These are phyloP conservation scores for Agrochola macilenta DNA, from an alignment of 2,888 invertebrate genomes.

Conservation along the genomic window DNA sequence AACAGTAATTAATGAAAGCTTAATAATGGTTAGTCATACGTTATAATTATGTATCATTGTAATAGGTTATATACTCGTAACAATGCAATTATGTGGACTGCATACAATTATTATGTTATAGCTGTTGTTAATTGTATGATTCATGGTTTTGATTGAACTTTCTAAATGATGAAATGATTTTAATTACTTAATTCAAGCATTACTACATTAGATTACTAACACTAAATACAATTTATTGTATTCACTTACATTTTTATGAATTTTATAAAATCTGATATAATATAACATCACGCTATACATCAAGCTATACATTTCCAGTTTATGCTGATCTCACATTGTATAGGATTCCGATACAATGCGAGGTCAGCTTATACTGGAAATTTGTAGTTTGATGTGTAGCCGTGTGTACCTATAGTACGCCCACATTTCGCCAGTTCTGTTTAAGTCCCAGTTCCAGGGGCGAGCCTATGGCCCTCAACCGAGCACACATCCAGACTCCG, in stretches of 20 bases:
- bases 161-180: neutral
- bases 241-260: neutral
- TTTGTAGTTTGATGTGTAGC: too few species aligned
- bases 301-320: too few species aligned
- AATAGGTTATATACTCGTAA: neutral
- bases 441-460: too few species aligned
- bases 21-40: neutral
- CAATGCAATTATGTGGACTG: neutral
- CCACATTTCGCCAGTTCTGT: too few species aligned
- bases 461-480: too few species aligned
- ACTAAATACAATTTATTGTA: neutral
- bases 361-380: too few species aligned
- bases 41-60: neutral
- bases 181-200: neutral
- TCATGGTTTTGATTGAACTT: conserved; percentile 3
- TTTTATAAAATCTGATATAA: neutral
- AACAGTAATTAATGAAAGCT: conserved; percentile 4
- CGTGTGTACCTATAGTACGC: too few species aligned
- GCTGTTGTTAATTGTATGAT: neutral
- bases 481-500: too few species aligned
- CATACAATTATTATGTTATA: neutral
- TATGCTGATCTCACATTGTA: too few species aligned
- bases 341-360: too few species aligned
- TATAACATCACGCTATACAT: too few species aligned
- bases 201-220: neutral